Evolutionary conservation across 2,797 vertebrate genomes (phyloP).

Genomic region (Microhierax caerulescens): DNA sequence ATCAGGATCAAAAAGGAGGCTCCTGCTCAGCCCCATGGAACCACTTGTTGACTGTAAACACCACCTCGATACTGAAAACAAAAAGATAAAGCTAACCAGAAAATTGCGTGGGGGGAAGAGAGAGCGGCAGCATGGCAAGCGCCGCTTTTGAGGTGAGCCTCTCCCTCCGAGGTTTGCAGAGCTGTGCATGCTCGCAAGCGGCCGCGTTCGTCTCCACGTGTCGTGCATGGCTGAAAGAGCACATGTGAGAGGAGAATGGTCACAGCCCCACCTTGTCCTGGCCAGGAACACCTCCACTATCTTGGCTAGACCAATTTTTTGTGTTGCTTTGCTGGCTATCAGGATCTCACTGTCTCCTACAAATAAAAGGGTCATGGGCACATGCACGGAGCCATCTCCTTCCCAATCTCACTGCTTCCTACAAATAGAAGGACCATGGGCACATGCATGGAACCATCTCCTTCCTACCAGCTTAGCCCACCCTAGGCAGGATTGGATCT

Average conservation of each 20-base stretch:
- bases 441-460: neutral
- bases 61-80: neutral
- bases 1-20: constrained; percentile 16
- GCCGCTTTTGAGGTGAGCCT: neutral
- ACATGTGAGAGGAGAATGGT: fast-evolving
- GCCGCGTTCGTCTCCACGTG: neutral
- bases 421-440: neutral
- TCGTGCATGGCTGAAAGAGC: neutral
- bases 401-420: neutral
- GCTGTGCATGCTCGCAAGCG: neutral
- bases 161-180: neutral
- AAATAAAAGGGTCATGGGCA: neutral
- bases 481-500: neutral
- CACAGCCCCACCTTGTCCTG: neutral
- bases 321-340: neutral
- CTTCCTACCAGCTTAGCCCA: neutral
- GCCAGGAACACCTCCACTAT: neutral
- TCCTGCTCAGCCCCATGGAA: neutral
- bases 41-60: constrained; percentile 45
- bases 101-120: constrained; percentile 18
- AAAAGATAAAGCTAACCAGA: neutral
- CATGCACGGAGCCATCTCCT: neutral
- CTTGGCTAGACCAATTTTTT: neutral
- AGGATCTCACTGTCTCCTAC: neutral
- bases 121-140: neutral